phyloP scores from a whole-genome alignment of 2,888 invertebrate species.

The Orchestes rusci region DNA sequence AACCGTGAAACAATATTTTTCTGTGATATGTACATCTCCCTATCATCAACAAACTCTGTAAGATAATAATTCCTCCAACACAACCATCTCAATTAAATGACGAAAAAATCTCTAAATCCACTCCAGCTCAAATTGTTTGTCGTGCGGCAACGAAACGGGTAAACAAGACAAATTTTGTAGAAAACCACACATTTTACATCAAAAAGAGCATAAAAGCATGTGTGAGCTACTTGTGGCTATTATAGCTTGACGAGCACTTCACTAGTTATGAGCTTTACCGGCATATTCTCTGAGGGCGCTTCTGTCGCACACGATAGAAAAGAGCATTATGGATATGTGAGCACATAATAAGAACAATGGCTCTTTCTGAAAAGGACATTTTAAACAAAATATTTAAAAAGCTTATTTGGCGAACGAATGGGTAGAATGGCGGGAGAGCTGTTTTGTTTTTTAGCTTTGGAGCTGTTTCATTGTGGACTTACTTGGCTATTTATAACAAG shows the following conservation, averaged over 20 bases:
- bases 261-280: conserved; percentile 36
- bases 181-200: conserved; percentile 39
- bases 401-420: conserved; percentile 17
- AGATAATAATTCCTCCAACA: no score
- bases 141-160: conserved; percentile 28
- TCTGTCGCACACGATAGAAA: conserved; percentile 30
- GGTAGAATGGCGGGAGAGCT: no score
- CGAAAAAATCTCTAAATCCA: no score
- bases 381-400: conserved; percentile 30
- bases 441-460: no score
- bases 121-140: conserved; percentile 27
- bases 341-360: conserved; percentile 25
- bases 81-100: no score
- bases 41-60: no score
- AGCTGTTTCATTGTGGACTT: no score
- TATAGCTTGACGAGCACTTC: conserved; percentile 42
- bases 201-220: conserved; percentile 41
- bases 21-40: no score
- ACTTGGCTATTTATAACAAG: no score
- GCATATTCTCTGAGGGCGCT: conserved; percentile 35
- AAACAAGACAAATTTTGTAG: conserved; percentile 41
- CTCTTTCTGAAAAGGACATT: conserved; percentile 15
- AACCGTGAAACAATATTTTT: no score
- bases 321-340: conserved; percentile 32
- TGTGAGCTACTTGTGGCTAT: conserved; percentile 42